Base-by-base conservation (phyloP, 2,797 vertebrate genomes). In the Malacoctenus gilli region DNA sequence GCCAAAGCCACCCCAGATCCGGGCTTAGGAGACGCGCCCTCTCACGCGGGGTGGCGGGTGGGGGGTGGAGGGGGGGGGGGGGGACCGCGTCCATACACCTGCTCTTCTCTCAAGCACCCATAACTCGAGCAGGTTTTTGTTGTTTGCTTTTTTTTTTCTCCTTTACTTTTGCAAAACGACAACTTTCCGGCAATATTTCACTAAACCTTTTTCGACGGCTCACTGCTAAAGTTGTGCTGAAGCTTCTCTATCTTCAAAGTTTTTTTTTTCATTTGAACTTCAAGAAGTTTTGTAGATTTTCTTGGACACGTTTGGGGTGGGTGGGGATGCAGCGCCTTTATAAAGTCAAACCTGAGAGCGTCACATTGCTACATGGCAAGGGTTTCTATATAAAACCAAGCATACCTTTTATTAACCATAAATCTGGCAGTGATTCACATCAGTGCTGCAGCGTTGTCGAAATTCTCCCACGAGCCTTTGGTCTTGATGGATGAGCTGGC, bases 401-500 rank as follows among this genome's bases (percentile, higher is more conserved):
- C 54, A 55, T 42, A 51, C 60, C 69, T 63, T 74, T 80, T 75
- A 77, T 68, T 73, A 81, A 77, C 63, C 60, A 72, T 36, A 65
- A 62, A 44, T 78, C 67, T 65, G 30, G 42, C 47, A 7, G 78
- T 51, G 37, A 68, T 84, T 75, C 76, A 80, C 79, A 61, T 79
- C 75, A 69, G 60, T 68, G 77, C 73, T 75, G 83, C 65, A 64
- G 74, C 57, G 50, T 28, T 68, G 75, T 75, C 39, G 13, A 64
- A 59, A 44, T 66, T 65, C 69, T 82, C 83, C 70, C 59, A 79
- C 73, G 72, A 75, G 72, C 85, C 72, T 56, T 82, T 71, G 79
- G 76, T 43, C 57, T 80, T 91, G 89, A 92, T 88, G 79, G 85
- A 90, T 90, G 87, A 79, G 75, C 75, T 65, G 14, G 65, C 64